Conservation (phyloP, 2,888 invertebrate genomes). For the Tanytarsus gracilentus region DNA sequence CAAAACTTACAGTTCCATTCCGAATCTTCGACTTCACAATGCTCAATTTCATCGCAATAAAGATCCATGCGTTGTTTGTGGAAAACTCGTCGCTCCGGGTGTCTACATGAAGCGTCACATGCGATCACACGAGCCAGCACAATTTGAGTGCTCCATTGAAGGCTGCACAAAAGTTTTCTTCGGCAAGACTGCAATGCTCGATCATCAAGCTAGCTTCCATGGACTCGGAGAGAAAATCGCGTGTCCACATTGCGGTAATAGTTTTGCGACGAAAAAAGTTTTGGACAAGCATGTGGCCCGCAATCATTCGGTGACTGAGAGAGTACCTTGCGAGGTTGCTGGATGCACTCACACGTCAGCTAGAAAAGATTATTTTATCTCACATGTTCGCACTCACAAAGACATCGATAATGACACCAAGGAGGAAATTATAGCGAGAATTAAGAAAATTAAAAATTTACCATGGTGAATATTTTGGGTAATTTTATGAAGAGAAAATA, state of each 20-base stretch:
- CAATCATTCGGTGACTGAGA: neutral
- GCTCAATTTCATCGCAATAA: neutral
- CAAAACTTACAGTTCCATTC: neutral
- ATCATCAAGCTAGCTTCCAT: neutral
- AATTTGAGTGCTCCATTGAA: neutral
- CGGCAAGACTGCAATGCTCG: neutral
- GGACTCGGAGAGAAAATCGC: neutral
- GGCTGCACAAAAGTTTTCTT: slow-evolving; percentile 6
- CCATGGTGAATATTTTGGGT: neutral
- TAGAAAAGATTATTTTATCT: neutral
- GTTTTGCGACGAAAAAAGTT: neutral
- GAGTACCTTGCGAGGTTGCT: neutral
- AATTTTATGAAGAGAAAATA: too few species aligned
- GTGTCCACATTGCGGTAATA: neutral
- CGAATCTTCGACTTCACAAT: neutral
- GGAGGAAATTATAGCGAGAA: neutral
- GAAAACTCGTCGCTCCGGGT: neutral
- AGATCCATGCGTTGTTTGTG: neutral
- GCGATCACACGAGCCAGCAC: neutral
- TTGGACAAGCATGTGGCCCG: neutral
- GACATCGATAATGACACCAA: neutral
- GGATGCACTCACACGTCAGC: neutral
- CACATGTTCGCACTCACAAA: neutral
- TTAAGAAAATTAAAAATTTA: neutral
- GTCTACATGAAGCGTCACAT: slow-evolving; percentile 1